Evolutionary conservation across 1,140 invertebrate species (phyloP), one percentile per base, ranked within the genome.

Genomic region (Paramacrobiotus metropolitanus): DNA sequence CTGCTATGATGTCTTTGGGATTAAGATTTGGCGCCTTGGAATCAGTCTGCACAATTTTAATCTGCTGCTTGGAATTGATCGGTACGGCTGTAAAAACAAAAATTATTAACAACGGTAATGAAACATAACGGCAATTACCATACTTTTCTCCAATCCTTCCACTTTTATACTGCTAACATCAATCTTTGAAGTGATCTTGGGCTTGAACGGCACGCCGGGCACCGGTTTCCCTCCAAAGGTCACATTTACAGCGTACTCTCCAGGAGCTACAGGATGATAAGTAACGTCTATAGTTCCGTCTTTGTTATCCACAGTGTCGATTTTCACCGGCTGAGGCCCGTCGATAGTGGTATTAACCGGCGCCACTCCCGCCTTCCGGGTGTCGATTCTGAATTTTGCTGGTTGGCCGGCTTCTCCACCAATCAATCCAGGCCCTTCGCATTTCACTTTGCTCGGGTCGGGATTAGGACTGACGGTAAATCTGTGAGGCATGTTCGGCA

Each of bases 161-260:
- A 91, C 85, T 72, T 83, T 83, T 61, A 91, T 81, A 70, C 88
- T 88, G 44, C n/a, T n/a, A n/a, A n/a, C n/a, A n/a, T n/a, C n/a
- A n/a, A n/a, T n/a, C n/a, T n/a, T n/a, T n/a, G n/a, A n/a, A n/a
- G n/a, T 73, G 9, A 88, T 78, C 61, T 81, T 80, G 1, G 91
- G 85, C 0, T 82, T 82, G 68, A 81, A 85, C 1, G 87, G 88
- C 73, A 83, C 87, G 64, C 82, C 81, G n/a, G 85, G 83, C 67
- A 91, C 84, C 48, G 83, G 78, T 66, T 84, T 80, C 34, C 86
- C 86, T 65, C 83, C 84, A 69, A 87, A 90, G 73, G 87, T 88
- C 21, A 93, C 79, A 69, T 89, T 89, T 4, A 93, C 81, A 60
- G 85, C 86, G 74, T 92, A 93, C 67, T 87, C 85, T n/a, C 89